A percentile compares a stretch with the other conserved stretches of the same genome.
Evolutionary conservation across 1,140 invertebrate genomes (phyloP).

Genomic region (Oppia nitens): DNA sequence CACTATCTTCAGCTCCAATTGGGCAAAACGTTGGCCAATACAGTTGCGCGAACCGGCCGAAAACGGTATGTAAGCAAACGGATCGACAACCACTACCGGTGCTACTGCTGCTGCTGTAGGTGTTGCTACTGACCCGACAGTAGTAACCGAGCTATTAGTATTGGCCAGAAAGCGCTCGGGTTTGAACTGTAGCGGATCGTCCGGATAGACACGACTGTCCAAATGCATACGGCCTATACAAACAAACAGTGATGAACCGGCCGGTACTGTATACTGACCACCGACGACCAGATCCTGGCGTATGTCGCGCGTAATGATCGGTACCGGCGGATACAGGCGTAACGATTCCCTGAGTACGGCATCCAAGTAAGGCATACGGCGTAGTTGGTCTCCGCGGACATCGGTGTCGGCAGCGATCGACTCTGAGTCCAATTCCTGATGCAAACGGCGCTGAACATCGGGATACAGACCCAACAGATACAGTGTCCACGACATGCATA

Average conservation of each 20-base stretch:
- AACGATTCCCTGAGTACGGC: constrained; percentile 74
- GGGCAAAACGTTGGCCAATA: constrained; percentile 37
- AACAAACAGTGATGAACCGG: constrained; percentile 24
- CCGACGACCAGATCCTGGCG: constrained; percentile 38
- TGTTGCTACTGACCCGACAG: constrained; percentile 16
- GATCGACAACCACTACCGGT: constrained; percentile 27
- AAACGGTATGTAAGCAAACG: constrained; percentile 30
- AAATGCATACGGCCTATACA: constrained; percentile 29
- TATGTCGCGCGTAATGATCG: constrained; percentile 49
- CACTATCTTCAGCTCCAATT: constrained; percentile 36
- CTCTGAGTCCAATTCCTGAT: too few species aligned
- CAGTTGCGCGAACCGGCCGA: constrained; percentile 29
- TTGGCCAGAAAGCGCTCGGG: constrained; percentile 34
- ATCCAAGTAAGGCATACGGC: constrained; percentile 45
- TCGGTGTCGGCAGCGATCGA: too few species aligned
- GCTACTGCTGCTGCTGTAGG: constrained; percentile 28
- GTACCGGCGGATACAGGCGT: too few species aligned
- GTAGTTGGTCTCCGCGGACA: background rate
- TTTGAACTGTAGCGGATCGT: constrained; percentile 37
- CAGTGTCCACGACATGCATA: too few species aligned
- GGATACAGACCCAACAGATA: too few species aligned
- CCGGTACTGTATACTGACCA: constrained; percentile 28
- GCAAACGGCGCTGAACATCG: too few species aligned
- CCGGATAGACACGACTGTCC: constrained; percentile 28
- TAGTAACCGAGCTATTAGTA: constrained; percentile 34